Conservation (phyloP, 2,888 invertebrate genomes). For the Troides helena region DNA sequence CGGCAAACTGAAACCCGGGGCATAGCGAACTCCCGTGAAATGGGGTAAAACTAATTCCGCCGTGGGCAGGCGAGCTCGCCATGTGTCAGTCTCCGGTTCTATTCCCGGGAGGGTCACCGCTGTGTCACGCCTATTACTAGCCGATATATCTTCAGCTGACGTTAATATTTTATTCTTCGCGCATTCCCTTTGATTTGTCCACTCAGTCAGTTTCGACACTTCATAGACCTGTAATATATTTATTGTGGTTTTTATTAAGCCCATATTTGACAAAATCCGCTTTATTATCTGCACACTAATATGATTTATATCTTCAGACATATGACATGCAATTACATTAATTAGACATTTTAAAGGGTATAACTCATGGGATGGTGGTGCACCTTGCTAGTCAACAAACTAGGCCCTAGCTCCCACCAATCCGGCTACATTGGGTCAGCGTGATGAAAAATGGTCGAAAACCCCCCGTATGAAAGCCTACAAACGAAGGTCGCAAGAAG, state of each 20-base stretch:
- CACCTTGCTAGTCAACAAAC: too few relatives aligned
- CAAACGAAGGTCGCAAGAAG: too few relatives aligned
- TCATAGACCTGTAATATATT: not conserved
- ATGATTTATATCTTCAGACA: too few relatives aligned
- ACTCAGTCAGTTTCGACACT: constrained; percentile 35
- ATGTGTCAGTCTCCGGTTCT: constrained; percentile 68
- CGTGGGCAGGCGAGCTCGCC: constrained; percentile 54
- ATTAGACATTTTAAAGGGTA: too few relatives aligned
- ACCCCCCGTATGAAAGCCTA: too few relatives aligned
- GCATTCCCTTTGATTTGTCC: constrained; percentile 57
- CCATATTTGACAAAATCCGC: too few relatives aligned
- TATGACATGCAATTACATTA: too few relatives aligned
- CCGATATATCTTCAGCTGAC: constrained; percentile 72
- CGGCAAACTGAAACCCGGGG: constrained; percentile 44
- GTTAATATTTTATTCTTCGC: constrained; percentile 72
- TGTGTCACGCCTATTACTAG: constrained; percentile 73
- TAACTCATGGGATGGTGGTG: too few relatives aligned
- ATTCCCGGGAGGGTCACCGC: constrained; percentile 68
- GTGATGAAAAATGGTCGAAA: too few relatives aligned
- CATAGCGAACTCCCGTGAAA: constrained; percentile 74
- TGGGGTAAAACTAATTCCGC: constrained; percentile 73
- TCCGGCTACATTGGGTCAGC: too few relatives aligned
- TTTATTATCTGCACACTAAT: too few relatives aligned
- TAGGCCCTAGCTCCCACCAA: too few relatives aligned
- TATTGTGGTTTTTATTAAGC: not conserved